Evolutionary conservation across 1,140 invertebrate species (phyloP).

Genomic region (Nylanderia fulva): DNA sequence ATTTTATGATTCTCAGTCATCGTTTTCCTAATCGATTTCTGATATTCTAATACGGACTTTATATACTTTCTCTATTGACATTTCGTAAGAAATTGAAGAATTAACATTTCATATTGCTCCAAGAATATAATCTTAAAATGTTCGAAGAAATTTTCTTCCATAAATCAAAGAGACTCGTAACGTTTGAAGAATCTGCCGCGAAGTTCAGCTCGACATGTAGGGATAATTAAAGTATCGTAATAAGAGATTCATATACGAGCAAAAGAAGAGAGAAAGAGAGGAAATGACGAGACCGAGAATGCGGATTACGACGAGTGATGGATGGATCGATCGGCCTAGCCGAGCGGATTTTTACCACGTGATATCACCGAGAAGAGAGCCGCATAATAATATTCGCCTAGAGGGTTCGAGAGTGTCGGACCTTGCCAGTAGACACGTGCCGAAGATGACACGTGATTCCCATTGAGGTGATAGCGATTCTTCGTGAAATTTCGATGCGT

Average conservation of each 20-base stretch:
- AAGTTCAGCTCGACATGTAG: background rate
- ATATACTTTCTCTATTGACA: conserved; percentile 27
- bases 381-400: background rate
- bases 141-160: conserved; percentile 9
- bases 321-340: conserved; percentile 27
- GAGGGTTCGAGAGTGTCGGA: conserved; percentile 7
- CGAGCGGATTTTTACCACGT: conserved; percentile 44
- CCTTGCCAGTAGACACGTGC: conserved; percentile 17
- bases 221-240: conserved; percentile 34
- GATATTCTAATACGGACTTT: background rate
- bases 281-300: conserved; percentile 30
- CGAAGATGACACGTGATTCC: conserved; percentile 25
- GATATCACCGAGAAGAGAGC: conserved; percentile 42
- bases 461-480: conserved; percentile 16
- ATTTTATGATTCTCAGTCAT: background rate
- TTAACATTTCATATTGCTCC: background rate
- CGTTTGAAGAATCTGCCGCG: background rate
- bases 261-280: background rate
- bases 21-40: background rate
- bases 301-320: conserved; percentile 43
- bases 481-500: background rate
- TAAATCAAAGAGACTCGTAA: conserved; percentile 6
- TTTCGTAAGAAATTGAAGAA: conserved; percentile 19
- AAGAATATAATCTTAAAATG: background rate
- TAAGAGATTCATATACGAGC: background rate